These are phyloP conservation scores for Jordanella pulchra DNA, from an alignment of 2,797 vertebrate genomes.

Conservation along the genomic window DNA sequence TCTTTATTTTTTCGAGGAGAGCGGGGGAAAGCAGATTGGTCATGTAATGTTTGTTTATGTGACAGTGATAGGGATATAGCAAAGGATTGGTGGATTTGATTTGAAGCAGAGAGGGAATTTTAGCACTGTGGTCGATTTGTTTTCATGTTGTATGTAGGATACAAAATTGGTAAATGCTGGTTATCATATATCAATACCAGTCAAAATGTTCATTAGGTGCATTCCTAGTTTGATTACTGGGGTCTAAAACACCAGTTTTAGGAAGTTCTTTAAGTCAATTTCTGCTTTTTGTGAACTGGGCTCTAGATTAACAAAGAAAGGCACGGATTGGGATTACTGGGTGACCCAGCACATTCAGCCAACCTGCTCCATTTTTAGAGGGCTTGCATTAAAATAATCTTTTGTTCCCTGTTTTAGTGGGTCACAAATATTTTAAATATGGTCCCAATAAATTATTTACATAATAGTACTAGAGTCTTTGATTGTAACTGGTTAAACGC, in stretches of 20 bases:
- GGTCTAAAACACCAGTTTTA: constrained; percentile 30
- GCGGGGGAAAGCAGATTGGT: no score
- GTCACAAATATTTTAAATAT: background rate
- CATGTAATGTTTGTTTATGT: no score
- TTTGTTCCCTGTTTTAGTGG: background rate
- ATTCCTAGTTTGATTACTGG: constrained; percentile 18
- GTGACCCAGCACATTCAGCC: constrained; percentile 64
- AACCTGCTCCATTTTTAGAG: constrained; percentile 28
- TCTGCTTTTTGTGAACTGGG: constrained; percentile 36
- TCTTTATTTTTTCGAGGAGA: no score
- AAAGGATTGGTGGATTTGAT: no score
- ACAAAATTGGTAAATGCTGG: no score
- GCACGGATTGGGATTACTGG: constrained; percentile 71
- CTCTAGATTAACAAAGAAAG: constrained; percentile 59
- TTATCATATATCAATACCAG: no score
- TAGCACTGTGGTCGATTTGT: no score
- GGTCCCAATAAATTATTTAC: background rate
- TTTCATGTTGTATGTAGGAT: no score
- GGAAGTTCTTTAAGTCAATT: constrained; percentile 42
- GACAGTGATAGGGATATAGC: no score
- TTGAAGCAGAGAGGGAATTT: no score
- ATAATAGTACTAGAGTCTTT: background rate
- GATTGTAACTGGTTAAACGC: background rate
- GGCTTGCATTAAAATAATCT: background rate
- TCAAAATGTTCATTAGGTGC: no score